A percentile compares a stretch with the other conserved stretches of the same genome.
Evolutionary conservation across 2,113 vertebrate genomes (phyloP).

Genomic region (Mixornis gularis): DNA sequence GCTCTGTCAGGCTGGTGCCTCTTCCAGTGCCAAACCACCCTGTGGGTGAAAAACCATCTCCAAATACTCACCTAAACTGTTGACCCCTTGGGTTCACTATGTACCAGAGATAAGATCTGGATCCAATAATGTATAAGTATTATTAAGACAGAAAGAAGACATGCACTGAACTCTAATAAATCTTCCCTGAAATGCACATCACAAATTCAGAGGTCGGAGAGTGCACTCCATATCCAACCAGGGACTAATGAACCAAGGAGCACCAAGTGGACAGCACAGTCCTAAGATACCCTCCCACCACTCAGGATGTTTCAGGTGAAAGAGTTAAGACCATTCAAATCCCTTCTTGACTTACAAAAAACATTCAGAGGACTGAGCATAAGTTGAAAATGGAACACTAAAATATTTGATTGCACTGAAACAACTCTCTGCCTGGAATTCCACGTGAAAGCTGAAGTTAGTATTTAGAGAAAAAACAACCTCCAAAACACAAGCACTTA

Average conservation of each 20-base stretch:
- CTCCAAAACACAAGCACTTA: not conserved
- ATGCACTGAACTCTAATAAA: not conserved
- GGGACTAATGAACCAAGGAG: not conserved
- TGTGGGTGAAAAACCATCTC: not conserved
- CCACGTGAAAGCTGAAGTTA: not conserved
- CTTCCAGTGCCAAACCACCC: not conserved
- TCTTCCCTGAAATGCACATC: not conserved
- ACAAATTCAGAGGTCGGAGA: not conserved
- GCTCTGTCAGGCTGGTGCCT: not conserved
- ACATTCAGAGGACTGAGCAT: not conserved
- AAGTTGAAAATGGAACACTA: not conserved
- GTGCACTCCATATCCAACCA: not conserved
- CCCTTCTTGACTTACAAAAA: not conserved
- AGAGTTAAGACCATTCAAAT: not conserved
- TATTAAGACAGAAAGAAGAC: not conserved
- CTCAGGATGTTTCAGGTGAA: not conserved
- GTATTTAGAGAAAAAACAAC: not conserved
- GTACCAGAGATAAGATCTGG: not conserved
- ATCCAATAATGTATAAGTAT: not conserved
- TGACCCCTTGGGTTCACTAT: not conserved
- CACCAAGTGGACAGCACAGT: not conserved
- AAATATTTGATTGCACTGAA: not conserved
- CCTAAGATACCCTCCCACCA: not conserved
- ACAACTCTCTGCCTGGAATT: not conserved
- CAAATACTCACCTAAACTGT: not conserved